phyloP scores from a whole-genome alignment of 2,113 vertebrate genomes.

The Phocoena sinus region DNA sequence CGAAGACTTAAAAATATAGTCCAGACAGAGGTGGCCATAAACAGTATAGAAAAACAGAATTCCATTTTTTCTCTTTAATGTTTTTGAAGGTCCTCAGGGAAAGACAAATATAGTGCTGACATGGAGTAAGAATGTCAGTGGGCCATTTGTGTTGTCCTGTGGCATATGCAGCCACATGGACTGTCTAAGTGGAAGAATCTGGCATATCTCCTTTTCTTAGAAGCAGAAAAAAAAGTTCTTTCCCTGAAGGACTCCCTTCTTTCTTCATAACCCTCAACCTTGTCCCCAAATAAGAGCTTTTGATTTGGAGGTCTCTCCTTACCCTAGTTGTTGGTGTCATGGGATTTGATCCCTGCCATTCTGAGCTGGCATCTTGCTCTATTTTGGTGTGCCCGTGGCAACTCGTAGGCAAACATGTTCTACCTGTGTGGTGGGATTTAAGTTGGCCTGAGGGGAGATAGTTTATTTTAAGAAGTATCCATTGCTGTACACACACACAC shows the following conservation, averaged over 20 bases:
- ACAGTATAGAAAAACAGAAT: background rate
- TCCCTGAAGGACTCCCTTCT: background rate
- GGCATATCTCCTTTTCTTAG: background rate
- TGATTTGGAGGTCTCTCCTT: background rate
- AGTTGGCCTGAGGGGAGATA: background rate
- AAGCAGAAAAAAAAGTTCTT: background rate
- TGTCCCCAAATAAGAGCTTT: background rate
- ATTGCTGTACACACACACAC: background rate
- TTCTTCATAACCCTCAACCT: background rate
- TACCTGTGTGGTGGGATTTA: background rate
- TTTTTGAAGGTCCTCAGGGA: background rate
- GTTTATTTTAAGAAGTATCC: background rate
- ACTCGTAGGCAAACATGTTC: background rate
- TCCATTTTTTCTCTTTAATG: background rate
- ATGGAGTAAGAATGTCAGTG: background rate
- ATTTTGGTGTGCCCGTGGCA: background rate
- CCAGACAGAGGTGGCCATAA: background rate
- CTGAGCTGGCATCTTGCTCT: background rate
- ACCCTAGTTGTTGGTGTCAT: background rate
- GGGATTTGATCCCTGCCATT: background rate
- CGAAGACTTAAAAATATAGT: background rate
- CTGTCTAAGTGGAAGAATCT: background rate
- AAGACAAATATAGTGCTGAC: background rate
- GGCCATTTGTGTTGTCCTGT: background rate
- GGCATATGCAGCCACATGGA: background rate